phyloP scores from a whole-genome alignment of 2,888 invertebrate genomes.

The Yponomeuta evonymella region DNA sequence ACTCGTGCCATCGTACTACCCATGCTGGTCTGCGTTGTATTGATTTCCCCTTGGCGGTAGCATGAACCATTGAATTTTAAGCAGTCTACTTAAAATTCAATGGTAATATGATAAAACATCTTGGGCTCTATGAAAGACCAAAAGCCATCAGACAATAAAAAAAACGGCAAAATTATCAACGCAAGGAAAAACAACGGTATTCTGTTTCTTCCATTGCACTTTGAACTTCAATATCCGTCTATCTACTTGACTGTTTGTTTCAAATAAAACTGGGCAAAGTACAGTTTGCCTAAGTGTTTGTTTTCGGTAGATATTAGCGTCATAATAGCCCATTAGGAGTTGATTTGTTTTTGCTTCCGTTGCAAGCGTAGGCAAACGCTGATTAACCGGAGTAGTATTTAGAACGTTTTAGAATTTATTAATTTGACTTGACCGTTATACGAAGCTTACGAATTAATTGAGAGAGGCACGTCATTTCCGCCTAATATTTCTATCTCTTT shows the following conservation, averaged over 20 bases:
- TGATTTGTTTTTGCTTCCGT: not conserved
- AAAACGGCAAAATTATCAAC: too few species aligned
- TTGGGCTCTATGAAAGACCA: too few species aligned
- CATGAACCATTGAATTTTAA: too few species aligned
- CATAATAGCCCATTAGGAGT: constrained; percentile 8
- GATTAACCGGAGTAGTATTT: too few species aligned
- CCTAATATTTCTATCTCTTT: constrained; percentile 2
- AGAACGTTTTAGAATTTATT: too few species aligned
- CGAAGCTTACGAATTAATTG: constrained; percentile 1
- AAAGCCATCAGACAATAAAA: too few species aligned
- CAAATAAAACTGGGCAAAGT: constrained; percentile 11
- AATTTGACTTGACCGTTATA: constrained; percentile 4
- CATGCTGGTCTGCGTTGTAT: too few species aligned
- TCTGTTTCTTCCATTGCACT: constrained; percentile 14
- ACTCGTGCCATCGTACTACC: too few species aligned
- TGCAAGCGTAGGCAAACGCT: not conserved
- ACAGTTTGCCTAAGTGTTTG: constrained; percentile 6
- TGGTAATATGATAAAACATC: too few species aligned
- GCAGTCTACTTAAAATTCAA: too few species aligned
- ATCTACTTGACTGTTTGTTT: constrained; percentile 14
- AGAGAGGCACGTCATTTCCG: constrained; percentile 12
- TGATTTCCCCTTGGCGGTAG: too few species aligned
- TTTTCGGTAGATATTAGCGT: not conserved
- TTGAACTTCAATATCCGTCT: constrained; percentile 16
- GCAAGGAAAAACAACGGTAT: too few species aligned